Evolutionary conservation across 1,140 invertebrate species (phyloP).

Genomic region (Frieseomelitta varia): DNA sequence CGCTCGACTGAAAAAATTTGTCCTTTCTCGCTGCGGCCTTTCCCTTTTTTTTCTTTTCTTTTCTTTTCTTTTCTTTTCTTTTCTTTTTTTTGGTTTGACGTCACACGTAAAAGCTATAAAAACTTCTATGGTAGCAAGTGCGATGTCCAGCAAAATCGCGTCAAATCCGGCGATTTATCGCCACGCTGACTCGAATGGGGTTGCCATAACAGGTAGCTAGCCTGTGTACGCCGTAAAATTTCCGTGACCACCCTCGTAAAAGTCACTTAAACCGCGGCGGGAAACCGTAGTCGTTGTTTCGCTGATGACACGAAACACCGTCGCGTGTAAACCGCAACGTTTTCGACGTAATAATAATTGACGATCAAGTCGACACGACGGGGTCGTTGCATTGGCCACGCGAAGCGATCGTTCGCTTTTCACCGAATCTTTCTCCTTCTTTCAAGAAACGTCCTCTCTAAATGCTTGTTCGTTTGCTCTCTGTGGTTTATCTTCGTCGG

Average conservation of each 20-base stretch:
- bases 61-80: too few relatives aligned
- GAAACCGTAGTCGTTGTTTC: neutral
- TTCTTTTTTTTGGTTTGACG: too few relatives aligned
- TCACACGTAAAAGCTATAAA: neutral
- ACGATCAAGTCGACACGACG: neutral
- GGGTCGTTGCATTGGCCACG: neutral
- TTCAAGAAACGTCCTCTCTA: neutral
- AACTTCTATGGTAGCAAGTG: neutral
- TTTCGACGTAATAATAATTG: conserved; percentile 21
- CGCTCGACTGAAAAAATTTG: neutral
- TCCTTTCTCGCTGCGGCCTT: neutral
- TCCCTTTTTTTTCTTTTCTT: too few relatives aligned
- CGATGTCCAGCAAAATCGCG: neutral
- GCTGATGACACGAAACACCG: conserved; percentile 5
- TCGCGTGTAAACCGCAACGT: conserved; percentile 3
- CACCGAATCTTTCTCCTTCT: too few relatives aligned
- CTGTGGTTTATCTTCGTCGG: neutral
- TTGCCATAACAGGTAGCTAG: neutral
- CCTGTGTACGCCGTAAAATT: conserved; percentile 33
- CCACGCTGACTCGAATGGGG: neutral
- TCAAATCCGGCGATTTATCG: conserved; percentile 26
- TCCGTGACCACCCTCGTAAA: conserved; percentile 23
- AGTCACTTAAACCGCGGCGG: conserved; percentile 16
- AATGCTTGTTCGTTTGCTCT: neutral
- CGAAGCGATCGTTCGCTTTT: neutral